Conservation (phyloP, 2,888 invertebrate species). For the Synergus gifuensis region DNA sequence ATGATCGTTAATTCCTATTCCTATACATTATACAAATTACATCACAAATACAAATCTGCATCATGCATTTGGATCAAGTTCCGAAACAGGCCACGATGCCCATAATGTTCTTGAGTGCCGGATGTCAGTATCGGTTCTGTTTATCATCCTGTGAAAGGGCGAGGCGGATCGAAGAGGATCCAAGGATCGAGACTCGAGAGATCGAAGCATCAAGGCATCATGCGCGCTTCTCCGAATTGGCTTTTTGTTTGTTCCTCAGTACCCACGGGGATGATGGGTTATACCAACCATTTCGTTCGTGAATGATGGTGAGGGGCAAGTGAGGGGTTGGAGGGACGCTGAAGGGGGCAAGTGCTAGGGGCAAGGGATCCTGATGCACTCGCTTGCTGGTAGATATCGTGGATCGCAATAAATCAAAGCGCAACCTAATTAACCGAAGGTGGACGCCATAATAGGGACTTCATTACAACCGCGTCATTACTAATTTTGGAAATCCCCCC, state of each 20-base stretch:
- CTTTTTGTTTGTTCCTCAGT: constrained; percentile 41
- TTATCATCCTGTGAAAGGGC: constrained; percentile 47
- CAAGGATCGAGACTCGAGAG: constrained; percentile 46
- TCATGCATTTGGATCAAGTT: neutral
- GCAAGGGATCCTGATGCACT: constrained; percentile 18
- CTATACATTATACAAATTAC: constrained; percentile 3
- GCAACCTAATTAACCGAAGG: constrained; percentile 72
- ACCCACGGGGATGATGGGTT: constrained; percentile 49
- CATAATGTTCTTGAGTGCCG: constrained; percentile 47
- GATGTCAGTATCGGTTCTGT: constrained; percentile 56
- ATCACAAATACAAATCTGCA: constrained; percentile 11
- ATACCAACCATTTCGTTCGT: neutral
- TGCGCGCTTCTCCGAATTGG: constrained; percentile 30
- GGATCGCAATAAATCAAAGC: constrained; percentile 70
- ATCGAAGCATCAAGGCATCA: constrained; percentile 38
- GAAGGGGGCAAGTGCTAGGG: constrained; percentile 18
- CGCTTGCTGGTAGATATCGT: constrained; percentile 53
- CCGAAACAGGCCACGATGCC: neutral
- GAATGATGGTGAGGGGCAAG: constrained; percentile 38
- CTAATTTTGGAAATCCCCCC: constrained; percentile 63
- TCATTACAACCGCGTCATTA: constrained; percentile 68
- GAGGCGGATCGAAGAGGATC: constrained; percentile 18
- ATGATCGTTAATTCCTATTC: neutral
- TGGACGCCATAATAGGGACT: constrained; percentile 68
- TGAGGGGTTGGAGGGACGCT: neutral